Evolutionary conservation across 2,888 invertebrate genomes (phyloP), one percentile per base, ranked within the genome.

Genomic region (Tortrix viridana): DNA sequence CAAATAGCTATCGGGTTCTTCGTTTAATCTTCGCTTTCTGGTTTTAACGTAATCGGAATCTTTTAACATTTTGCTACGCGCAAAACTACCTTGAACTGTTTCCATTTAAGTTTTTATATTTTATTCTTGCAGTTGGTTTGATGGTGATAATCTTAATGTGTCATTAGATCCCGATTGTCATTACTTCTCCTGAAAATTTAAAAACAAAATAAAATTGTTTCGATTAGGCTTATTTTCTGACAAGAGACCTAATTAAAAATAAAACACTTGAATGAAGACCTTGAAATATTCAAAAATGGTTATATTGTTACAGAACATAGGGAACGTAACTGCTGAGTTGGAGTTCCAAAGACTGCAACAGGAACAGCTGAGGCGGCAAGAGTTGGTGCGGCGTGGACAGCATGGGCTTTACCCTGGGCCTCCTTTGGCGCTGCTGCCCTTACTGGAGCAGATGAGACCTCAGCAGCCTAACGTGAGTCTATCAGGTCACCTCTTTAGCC

Each of bases 341-440:
- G 96, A 97, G 80, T 90, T 95, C 72, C 95, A 95, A 79, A 93
- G 95, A 80, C 87, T 94, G 74, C 95, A 95, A 72, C 94, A 95
- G 72, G 94, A 94, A 70, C 94, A 94, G 71, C 85, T 94, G 48
- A 92, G 94, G 69, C 90, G 95, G 52, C 89, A 87, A 84, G 94
- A 88, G 84, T 75, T 89, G 91, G 93, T 86, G 71, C 89, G 87
- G 78, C 89, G 84, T 6, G 86, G 89, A 0, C 90, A 88, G 70
- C 88, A 92, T 55, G 85, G 86, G 1, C 66, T 92, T 68, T 94
- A 88, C 81, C 92, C 93, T 20, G 94, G 93, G 6, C 94, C 95
- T 0, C 95, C 94, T 2, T 91, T 96, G 64, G 94, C 94, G 80
- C 94, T 96, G 73, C 89, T 96, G 65, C 96, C 96, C n/a, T 93